Percentiles rank a stretch among this genome's conserved stretches.
Conservation (phyloP, 2,797 vertebrate genomes). For the Petrocephalus schoutedeni region DNA sequence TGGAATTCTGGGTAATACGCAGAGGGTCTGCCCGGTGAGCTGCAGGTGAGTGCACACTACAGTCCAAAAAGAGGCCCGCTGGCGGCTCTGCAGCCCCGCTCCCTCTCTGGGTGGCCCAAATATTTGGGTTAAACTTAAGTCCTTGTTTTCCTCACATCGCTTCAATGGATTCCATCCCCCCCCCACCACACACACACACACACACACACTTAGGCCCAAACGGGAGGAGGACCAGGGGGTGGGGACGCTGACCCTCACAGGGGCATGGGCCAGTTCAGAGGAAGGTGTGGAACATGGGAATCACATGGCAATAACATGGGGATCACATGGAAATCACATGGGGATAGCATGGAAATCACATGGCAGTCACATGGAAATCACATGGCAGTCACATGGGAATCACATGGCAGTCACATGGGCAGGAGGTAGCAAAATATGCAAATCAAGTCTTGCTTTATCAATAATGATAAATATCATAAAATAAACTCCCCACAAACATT, state of each 20-base stretch:
- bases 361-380: no score
- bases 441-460: neutral
- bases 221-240: neutral
- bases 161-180: neutral
- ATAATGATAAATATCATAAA: neutral
- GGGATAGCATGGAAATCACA: no score
- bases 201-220: neutral
- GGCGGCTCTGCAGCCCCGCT: neutral
- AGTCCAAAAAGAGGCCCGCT: neutral
- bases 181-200: neutral
- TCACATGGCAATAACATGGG: neutral
- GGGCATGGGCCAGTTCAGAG: neutral
- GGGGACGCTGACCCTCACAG: neutral
- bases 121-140: constrained; percentile 6
- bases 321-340: neutral
- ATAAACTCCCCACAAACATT: neutral
- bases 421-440: neutral
- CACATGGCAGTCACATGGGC: neutral
- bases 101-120: neutral
- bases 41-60: neutral
- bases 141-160: neutral
- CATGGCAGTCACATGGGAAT: no score
- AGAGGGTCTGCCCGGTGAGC: neutral
- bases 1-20: neutral
- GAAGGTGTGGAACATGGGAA: neutral